These are phyloP conservation scores for Agrotis ipsilon DNA, from an alignment of 2,888 invertebrate species.

Conservation along the genomic window DNA sequence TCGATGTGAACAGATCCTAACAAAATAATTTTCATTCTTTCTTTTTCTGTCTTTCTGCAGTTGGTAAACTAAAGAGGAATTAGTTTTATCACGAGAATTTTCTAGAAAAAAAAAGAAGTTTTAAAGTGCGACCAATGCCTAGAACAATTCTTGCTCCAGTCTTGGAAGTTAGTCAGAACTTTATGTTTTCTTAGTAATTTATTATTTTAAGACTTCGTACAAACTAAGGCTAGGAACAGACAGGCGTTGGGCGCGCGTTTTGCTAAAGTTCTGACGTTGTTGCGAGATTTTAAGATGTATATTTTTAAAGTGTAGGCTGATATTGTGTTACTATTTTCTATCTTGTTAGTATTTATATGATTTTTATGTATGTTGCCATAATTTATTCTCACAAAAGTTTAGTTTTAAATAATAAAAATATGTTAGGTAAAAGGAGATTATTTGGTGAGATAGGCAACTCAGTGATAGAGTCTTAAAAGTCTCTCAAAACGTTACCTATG, in stretches of 20 bases:
- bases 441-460: no score
- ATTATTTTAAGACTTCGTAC: conserved; percentile 48
- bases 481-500: no score
- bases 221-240: conserved; percentile 14
- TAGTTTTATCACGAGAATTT: conserved; percentile 29
- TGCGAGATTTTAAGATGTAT: background rate
- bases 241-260: conserved; percentile 10
- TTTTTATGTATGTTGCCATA: no score
- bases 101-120: conserved; percentile 35
- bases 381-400: no score
- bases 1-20: background rate
- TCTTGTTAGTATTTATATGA: no score
- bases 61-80: conserved; percentile 29
- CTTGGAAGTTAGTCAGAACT: conserved; percentile 47
- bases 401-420: no score
- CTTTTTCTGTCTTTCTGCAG: conserved; percentile 34
- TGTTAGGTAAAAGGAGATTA: no score
- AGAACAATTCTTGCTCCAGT: conserved; percentile 40
- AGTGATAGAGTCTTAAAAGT: no score
- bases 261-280: conserved; percentile 9
- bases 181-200: conserved; percentile 57
- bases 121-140: conserved; percentile 36
- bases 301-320: background rate
- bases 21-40: conserved; percentile 10
- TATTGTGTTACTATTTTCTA: conserved; percentile 1